These are phyloP conservation scores for Philaethria dido DNA, from an alignment of 2,888 invertebrate species.

Conservation along the genomic window DNA sequence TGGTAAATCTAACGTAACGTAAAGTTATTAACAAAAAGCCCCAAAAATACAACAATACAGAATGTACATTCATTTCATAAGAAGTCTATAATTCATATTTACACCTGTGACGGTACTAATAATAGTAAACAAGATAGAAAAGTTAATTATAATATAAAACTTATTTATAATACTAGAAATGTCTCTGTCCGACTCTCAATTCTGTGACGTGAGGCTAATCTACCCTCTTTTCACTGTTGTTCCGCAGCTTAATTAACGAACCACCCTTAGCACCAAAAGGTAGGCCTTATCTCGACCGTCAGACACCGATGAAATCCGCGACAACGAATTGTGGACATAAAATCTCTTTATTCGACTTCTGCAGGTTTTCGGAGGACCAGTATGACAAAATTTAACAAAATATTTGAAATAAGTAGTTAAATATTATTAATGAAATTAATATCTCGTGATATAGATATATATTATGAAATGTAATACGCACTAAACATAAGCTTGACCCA, in stretches of 20 bases:
- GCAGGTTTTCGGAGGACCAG: constrained; percentile 29
- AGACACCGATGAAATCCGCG: constrained; percentile 48
- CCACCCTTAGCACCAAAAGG: constrained; percentile 47
- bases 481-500: too few species aligned
- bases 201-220: constrained; percentile 47
- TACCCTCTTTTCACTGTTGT: constrained; percentile 47
- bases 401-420: not conserved
- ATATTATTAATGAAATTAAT: not conserved
- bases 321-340: constrained; percentile 41
- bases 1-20: too few species aligned
- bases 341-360: constrained; percentile 41
- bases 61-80: too few species aligned
- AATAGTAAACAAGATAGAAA: not conserved
- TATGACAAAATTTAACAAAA: constrained; percentile 14
- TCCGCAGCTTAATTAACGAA: constrained; percentile 49
- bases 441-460: too few species aligned
- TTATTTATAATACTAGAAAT: constrained; percentile 34
- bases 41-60: too few species aligned
- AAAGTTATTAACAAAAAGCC: too few species aligned
- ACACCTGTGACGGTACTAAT: too few species aligned
- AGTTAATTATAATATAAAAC: not conserved
- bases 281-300: constrained; percentile 49
- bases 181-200: constrained; percentile 39
- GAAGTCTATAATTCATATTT: too few species aligned
- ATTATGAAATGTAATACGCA: too few species aligned